These are phyloP conservation scores for Piezodorus guildinii DNA, from an alignment of 1,140 invertebrate genomes.

Conservation along the genomic window DNA sequence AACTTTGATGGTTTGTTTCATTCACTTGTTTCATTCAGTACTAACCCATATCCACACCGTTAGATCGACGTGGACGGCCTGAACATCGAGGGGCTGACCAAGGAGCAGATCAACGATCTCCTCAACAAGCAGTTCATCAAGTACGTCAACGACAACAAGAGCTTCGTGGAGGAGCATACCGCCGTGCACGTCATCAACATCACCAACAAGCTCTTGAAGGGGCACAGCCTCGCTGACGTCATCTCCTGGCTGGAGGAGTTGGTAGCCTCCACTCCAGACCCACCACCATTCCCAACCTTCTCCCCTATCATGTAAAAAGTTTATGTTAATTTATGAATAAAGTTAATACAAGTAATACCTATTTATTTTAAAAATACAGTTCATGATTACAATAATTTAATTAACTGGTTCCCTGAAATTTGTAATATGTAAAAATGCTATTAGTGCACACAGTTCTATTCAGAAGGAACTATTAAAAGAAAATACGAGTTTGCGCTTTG, in stretches of 20 bases:
- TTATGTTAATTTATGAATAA: too few relatives aligned
- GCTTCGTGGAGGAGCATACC: neutral
- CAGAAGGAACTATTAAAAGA: too few relatives aligned
- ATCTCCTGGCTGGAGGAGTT: constrained; percentile 16
- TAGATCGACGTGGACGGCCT: constrained; percentile 5
- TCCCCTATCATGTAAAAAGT: too few relatives aligned
- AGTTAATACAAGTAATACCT: too few relatives aligned
- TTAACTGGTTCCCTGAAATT: too few relatives aligned
- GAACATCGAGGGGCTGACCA: constrained; percentile 8
- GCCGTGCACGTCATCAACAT: neutral
- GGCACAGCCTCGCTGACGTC: constrained; percentile 11
- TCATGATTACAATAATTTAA: too few relatives aligned
- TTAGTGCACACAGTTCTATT: too few relatives aligned
- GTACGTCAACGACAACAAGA: constrained; percentile 12
- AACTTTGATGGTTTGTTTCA: neutral
- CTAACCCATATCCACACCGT: neutral
- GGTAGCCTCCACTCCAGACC: neutral
- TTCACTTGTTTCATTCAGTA: too few relatives aligned
- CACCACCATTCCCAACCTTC: constrained; percentile 13
- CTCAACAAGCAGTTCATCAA: constrained; percentile 5
- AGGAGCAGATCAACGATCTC: constrained; percentile 8
- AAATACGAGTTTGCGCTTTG: too few relatives aligned
- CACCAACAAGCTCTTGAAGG: constrained; percentile 14
- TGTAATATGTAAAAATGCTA: too few relatives aligned
- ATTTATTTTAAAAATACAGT: too few relatives aligned